phyloP scores from a whole-genome alignment of 1,140 invertebrate genomes.

The Drosophila gunungcola region DNA sequence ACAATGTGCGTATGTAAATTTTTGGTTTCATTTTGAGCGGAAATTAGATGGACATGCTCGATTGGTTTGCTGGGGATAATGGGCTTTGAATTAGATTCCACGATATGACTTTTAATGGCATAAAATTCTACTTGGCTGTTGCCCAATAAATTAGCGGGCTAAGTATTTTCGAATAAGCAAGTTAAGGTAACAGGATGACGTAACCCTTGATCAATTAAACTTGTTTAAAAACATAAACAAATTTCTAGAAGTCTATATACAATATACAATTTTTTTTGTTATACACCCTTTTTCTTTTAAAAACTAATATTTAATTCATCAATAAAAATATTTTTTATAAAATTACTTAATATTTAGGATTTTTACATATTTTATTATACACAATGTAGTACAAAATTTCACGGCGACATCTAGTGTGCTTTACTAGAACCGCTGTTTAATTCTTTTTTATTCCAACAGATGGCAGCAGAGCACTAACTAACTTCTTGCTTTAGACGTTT shows the following conservation, averaged over 20 bases:
- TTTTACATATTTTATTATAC: too few species aligned
- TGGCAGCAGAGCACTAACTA: not conserved
- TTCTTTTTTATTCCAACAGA: not conserved
- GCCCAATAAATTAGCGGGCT: not conserved
- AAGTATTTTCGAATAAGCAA: not conserved
- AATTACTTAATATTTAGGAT: too few species aligned
- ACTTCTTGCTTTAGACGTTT: too few species aligned
- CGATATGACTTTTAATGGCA: not conserved
- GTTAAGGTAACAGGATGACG: too few species aligned
- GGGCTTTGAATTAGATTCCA: not conserved
- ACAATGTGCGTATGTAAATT: constrained; percentile 57
- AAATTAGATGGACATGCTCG: constrained; percentile 57
- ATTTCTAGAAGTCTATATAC: too few species aligned
- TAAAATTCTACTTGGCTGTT: not conserved
- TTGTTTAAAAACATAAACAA: too few species aligned
- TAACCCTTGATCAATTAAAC: too few species aligned
- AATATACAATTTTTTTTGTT: too few species aligned
- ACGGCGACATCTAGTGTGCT: not conserved
- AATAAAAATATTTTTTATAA: too few species aligned
- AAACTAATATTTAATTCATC: too few species aligned
- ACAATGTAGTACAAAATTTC: too few species aligned
- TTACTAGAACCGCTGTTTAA: not conserved
- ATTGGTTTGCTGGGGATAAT: constrained; percentile 36
- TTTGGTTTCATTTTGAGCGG: constrained; percentile 34
- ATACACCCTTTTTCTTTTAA: too few species aligned